Evolutionary conservation across 2,113 vertebrate species (phyloP).

Genomic region (Garra rufa): DNA sequence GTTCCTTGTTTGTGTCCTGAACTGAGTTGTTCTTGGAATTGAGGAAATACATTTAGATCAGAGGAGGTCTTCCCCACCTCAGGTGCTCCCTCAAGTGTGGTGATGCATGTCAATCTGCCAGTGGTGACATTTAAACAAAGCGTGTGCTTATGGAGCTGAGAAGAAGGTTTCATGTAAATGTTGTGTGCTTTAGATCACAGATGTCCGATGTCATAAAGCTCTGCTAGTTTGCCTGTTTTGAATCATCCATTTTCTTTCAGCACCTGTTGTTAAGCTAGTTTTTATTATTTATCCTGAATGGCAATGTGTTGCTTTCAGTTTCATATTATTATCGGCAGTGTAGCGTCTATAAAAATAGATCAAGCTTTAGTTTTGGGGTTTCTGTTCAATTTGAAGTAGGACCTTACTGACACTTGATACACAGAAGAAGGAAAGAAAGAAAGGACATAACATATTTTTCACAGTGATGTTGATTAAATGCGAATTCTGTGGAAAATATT

Average conservation of each 20-base stretch:
- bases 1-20: not conserved
- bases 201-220: not conserved
- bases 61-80: constrained; percentile 7
- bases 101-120: not conserved
- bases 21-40: constrained; percentile 9
- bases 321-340: constrained; percentile 16
- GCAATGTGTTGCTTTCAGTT: constrained; percentile 28
- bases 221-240: not conserved
- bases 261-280: not conserved
- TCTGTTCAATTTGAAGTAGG: not conserved
- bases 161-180: constrained; percentile 46
- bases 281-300: not conserved
- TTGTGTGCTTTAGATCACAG: constrained; percentile 24
- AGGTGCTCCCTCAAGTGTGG: not conserved
- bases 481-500: not conserved
- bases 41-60: not conserved
- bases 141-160: not conserved
- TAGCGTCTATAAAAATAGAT: not conserved
- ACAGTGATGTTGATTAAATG: not conserved
- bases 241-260: not conserved
- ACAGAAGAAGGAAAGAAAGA: not conserved
- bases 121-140: not conserved
- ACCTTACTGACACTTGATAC: not conserved
- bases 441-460: not conserved
- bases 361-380: not conserved